These are phyloP conservation scores for Nomia melanderi DNA, from an alignment of 1,140 invertebrate species.

Conservation along the genomic window DNA sequence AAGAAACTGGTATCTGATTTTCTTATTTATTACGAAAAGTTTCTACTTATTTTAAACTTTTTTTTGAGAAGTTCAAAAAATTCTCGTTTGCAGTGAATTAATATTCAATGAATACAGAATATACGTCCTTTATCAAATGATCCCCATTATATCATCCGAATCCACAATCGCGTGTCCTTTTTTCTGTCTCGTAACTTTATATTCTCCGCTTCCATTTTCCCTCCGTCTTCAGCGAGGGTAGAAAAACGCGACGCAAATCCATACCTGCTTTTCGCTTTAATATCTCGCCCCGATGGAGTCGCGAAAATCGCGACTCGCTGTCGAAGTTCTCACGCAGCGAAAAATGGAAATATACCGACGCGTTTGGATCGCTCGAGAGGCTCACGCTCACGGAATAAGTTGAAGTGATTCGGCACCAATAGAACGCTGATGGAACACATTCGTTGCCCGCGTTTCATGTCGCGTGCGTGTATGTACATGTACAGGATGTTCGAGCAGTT, in stretches of 20 bases:
- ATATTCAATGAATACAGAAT: too few species aligned
- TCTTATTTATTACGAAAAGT: too few species aligned
- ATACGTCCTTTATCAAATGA: too few species aligned
- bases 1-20: too few species aligned
- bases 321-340: slow-evolving; percentile 47
- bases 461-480: too few species aligned
- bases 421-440: neutral
- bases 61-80: too few species aligned
- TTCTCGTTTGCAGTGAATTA: too few species aligned
- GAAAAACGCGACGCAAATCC: slow-evolving; percentile 31
- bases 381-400: slow-evolving; percentile 40
- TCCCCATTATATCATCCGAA: too few species aligned
- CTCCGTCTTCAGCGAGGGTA: neutral
- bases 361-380: slow-evolving; percentile 19
- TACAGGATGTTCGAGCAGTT: too few species aligned
- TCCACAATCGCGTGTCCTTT: too few species aligned
- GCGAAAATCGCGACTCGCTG: slow-evolving; percentile 37
- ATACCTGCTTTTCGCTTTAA: slow-evolving; percentile 32
- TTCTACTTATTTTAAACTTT: too few species aligned
- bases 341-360: slow-evolving; percentile 47
- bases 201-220: slow-evolving; percentile 1
- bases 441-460: neutral
- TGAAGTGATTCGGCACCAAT: slow-evolving; percentile 31
- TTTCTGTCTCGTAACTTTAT: too few species aligned
- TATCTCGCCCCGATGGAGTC: slow-evolving; percentile 49